A percentile compares a stretch with the other conserved stretches of the same genome.
phyloP scores from a whole-genome alignment of 1,140 invertebrate genomes.

The Brachionus manjavacas region DNA sequence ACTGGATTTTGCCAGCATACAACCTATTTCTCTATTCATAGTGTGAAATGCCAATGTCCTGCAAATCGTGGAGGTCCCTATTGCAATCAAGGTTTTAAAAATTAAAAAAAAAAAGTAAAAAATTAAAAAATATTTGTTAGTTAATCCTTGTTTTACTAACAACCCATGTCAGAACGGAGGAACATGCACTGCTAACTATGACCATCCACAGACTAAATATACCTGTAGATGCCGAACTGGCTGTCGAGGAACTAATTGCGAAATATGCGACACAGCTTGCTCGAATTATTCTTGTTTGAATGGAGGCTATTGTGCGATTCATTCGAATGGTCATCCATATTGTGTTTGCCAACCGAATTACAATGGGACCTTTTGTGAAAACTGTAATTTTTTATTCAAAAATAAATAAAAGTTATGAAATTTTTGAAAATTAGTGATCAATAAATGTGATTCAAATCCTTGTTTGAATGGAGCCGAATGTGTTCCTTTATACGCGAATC shows the following conservation, averaged over 20 bases:
- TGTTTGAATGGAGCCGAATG: slow-evolving; percentile 25
- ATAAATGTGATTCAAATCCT: slow-evolving; percentile 1
- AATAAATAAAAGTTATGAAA: neutral
- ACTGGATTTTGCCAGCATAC: neutral
- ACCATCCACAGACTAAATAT: neutral
- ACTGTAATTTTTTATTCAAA: neutral
- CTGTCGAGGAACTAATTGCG: slow-evolving; percentile 1
- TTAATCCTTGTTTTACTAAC: neutral
- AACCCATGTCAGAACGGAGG: slow-evolving; percentile 33
- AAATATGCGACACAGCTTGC: slow-evolving; percentile 11
- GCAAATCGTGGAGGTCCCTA: slow-evolving; percentile 13
- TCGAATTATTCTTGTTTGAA: neutral
- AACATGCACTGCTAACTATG: neutral
- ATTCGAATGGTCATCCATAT: neutral
- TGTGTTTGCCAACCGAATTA: neutral
- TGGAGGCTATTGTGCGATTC: slow-evolving; percentile 8
- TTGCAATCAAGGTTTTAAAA: neutral
- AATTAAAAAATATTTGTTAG: neutral
- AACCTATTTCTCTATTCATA: neutral
- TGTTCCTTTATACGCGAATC: slow-evolving; percentile 21
- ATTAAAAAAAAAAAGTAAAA: neutral
- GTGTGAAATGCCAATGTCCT: neutral
- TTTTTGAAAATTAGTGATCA: neutral
- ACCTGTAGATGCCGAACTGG: neutral
- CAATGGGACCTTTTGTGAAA: slow-evolving; percentile 14